Base-by-base conservation (phyloP, 1,140 invertebrate genomes). In the Drosophila albomicans region DNA sequence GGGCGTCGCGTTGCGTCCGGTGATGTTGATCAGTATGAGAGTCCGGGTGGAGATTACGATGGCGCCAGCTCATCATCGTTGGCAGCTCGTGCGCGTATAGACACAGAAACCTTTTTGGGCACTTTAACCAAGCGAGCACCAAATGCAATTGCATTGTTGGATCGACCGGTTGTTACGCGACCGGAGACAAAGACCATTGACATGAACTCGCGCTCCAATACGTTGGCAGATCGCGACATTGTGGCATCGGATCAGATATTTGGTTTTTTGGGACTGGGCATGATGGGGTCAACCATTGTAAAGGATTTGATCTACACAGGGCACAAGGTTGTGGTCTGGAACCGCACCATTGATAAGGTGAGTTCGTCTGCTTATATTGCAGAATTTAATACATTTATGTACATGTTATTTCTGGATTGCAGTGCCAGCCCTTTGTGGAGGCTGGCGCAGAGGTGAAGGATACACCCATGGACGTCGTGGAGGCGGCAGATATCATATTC, bases 231-330 rank as follows among this genome's bases (percentile, higher is more conserved):
- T 67, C 98, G 98, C 91, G 96, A 98, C 72, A 98, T 99, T 68
- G 95, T 95, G 62, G 96, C 98, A 1, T 98, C 97, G 8, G 95
- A 94, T 63, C 95, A 97, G 91, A 98, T 96, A 85, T 98, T 99
- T 91, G 98, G 98, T 10, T 99, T 99, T 93, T 95, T 99, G 38
- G 98, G 98, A 1, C 94, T 99, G 6, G 98, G 98, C 45, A 98
- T 98, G 81, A 99, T 99, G 96, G 98, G 98, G n/a, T 96, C 96
- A 48, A 97, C 97, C 15, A 98, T 99, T 87, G 98, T 99, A 1
- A 98, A 98, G 94, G 99, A 99, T 93, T 94, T 99, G 15, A 95
- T 99, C 75, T 97, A 97, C 91, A 98, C 98, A 52, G 98, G 98
- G 5, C 98, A 99, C 93, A 96, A 96, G 88, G 97, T 99, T 8